Evolutionary conservation across 2,113 vertebrate species (phyloP).

Genomic region (Varanus salvator): DNA sequence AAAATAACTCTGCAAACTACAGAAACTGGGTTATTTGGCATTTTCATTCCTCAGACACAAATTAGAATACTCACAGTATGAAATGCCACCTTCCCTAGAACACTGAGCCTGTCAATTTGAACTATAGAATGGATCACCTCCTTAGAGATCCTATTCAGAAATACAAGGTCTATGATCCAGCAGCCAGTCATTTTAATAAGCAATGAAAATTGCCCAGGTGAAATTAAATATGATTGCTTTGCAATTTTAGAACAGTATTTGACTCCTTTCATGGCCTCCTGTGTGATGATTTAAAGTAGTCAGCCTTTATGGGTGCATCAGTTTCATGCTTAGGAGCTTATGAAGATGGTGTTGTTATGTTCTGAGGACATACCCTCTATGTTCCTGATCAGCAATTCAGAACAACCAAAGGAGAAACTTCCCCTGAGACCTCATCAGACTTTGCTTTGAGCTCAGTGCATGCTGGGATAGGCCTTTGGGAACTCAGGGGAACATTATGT

Average conservation of each 20-base stretch:
- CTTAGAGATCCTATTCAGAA: background rate
- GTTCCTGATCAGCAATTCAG: conserved; percentile 32
- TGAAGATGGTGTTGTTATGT: background rate
- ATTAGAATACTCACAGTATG: background rate
- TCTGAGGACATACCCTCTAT: conserved; percentile 11
- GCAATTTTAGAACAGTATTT: background rate
- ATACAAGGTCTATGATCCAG: background rate
- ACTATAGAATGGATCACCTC: background rate
- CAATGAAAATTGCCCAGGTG: background rate
- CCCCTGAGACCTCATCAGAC: conserved; percentile 11
- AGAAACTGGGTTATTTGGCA: background rate
- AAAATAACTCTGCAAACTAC: background rate
- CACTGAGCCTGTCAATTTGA: background rate
- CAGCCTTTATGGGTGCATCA: background rate
- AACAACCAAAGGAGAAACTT: conserved; percentile 12
- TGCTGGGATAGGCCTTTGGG: conserved; percentile 16
- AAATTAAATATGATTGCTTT: background rate
- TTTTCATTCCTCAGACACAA: background rate
- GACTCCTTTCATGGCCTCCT: background rate
- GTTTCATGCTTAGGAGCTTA: background rate
- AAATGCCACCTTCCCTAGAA: background rate
- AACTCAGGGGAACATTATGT: conserved; percentile 12
- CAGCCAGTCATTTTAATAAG: background rate
- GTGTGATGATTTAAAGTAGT: background rate
- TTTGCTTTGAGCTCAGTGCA: conserved; percentile 19